These are phyloP conservation scores for Palythoa caribaeorum DNA, from an alignment of 92 coral and sea anemone species.

Conservation along the genomic window DNA sequence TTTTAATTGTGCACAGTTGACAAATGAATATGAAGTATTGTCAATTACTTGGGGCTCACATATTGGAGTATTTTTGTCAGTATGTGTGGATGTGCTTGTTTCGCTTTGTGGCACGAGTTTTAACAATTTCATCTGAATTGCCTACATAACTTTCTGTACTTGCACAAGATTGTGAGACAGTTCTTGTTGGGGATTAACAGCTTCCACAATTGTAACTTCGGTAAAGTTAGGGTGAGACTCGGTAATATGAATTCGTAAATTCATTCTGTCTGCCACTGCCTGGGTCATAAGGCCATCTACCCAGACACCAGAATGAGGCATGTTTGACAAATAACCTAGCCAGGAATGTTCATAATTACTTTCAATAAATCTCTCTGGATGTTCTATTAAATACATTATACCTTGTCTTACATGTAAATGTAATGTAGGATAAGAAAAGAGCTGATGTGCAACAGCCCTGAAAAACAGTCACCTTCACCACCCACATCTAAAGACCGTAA, in stretches of 20 bases:
- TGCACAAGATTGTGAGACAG: neutral
- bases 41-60: neutral
- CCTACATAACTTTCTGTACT: neutral
- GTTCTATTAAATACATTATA: conserved; percentile 31
- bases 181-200: conserved; percentile 38
- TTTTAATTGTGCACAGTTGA: neutral
- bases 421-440: no score
- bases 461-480: no score
- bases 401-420: conserved; percentile 29
- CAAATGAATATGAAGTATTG: neutral
- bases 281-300: conserved; percentile 52
- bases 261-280: conserved; percentile 51
- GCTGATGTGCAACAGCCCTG: no score
- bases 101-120: neutral
- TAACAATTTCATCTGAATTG: neutral
- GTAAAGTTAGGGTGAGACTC: conserved; percentile 53
- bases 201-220: conserved; percentile 50
- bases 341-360: conserved; percentile 45
- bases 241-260: conserved; percentile 49
- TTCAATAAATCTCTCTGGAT: conserved; percentile 56
- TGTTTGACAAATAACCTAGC: conserved; percentile 38
- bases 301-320: conserved; percentile 43
- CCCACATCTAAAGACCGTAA: no score
- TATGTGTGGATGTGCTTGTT: neutral
- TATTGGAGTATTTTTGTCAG: conserved; percentile 12